Conservation (phyloP, 2,113 vertebrate species). For the Chamaea fasciata region DNA sequence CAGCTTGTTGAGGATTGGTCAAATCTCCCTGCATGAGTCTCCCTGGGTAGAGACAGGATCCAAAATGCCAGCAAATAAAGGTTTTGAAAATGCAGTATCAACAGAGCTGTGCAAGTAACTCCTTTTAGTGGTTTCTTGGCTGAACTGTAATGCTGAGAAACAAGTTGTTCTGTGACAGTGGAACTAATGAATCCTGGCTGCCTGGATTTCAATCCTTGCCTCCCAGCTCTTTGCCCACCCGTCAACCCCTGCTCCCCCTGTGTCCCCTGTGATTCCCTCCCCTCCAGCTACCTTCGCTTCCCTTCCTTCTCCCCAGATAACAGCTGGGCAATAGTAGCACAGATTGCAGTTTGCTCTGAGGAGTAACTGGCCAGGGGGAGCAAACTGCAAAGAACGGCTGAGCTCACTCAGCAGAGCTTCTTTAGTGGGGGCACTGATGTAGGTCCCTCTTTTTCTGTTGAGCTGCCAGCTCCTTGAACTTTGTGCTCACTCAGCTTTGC, state of each 20-base stretch:
- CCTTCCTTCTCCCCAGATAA: neutral
- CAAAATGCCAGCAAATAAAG: neutral
- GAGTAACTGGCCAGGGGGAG: neutral
- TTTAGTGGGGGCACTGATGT: neutral
- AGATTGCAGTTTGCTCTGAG: neutral
- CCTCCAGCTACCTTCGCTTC: neutral
- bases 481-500: neutral
- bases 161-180: neutral
- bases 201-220: neutral
- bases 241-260: neutral
- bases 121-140: neutral
- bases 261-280: neutral
- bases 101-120: neutral
- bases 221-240: neutral
- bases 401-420: neutral
- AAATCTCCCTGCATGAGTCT: neutral
- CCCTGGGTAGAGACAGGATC: neutral
- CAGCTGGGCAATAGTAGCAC: neutral
- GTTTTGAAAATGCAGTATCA: neutral
- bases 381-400: neutral
- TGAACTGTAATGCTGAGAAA: neutral
- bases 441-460: neutral
- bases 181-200: slow-evolving; percentile 8
- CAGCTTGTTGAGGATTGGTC: neutral
- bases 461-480: neutral